Base-by-base conservation (phyloP, 1,140 invertebrate genomes). In the Drusus annulatus region DNA sequence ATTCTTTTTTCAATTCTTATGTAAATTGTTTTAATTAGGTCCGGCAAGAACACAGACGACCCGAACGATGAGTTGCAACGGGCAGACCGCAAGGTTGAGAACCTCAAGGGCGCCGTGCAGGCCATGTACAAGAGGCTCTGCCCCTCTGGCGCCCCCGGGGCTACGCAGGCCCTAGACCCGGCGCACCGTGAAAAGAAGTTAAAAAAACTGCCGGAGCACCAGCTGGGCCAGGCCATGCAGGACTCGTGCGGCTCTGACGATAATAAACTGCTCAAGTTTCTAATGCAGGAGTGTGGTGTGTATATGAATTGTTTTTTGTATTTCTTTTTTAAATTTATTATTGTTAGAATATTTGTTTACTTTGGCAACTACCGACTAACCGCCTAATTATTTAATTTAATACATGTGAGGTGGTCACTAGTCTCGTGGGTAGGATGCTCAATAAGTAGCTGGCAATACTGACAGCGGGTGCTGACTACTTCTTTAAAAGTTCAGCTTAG, bases 71-170 rank as follows among this genome's bases (percentile, higher is more conserved):
- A 98, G 88, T 90, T 98, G 60, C 93, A 95, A 87, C 93, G 91
- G 78, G 95, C 96, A 36, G 97, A 98, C 84, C 94, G 94, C 83
- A 93, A 95, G 88, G 95, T 98, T 4, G 97, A 98, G 78, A 92
- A 95, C 83, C 93, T 98, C 23, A 93, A 94, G 84, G 92, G 93
- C 87, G 94, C 94, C 25, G 87, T 95, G 65, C 91, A 92, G 77
- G 91, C 92, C 87, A 92, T 93, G 81, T 93, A 90, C 82, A 94
- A 94, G 85, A 91, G 92, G 82, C 86, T 95, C 7, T 36, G 31
- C 31, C 31, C 31, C 31, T 36, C 31, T 50, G 88, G 89, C 15
- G 89, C 85, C 79, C 87, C 86, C 2, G 92, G 93, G 84, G 94
- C 95, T 83, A 89, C 85, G 36, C 87, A 88, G 16, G 89, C 85